Percentiles rank a stretch among this genome's conserved stretches.
phyloP scores from a whole-genome alignment of 2,888 invertebrate genomes.

The Hypomecis punctinalis region DNA sequence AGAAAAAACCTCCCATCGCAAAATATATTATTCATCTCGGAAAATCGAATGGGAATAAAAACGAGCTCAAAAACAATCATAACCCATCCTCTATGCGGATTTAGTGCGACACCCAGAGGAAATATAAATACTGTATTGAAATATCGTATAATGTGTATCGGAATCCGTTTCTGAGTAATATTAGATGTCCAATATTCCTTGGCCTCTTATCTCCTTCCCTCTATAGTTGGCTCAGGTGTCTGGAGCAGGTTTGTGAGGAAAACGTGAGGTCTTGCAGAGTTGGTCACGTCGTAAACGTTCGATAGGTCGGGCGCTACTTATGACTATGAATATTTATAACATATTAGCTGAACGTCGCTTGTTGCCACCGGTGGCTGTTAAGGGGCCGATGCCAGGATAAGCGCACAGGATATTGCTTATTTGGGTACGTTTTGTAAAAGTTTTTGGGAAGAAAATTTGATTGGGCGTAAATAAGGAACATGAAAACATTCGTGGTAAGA shows the following conservation, averaged over 20 bases:
- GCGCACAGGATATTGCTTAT: constrained; percentile 20
- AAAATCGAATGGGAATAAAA: constrained; percentile 29
- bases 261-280: constrained; percentile 46
- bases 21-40: constrained; percentile 10
- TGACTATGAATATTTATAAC: constrained; percentile 83
- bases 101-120: constrained; percentile 65
- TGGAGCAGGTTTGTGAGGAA: constrained; percentile 35
- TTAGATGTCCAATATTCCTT: constrained; percentile 53
- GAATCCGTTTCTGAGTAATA: constrained; percentile 67
- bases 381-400: constrained; percentile 52
- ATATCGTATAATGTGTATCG: constrained; percentile 79
- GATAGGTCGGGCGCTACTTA: constrained; percentile 79
- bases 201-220: constrained; percentile 46
- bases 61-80: constrained; percentile 47
- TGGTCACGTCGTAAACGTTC: constrained; percentile 71
- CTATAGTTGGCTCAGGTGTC: constrained; percentile 19
- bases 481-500: too few species aligned
- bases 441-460: not conserved
- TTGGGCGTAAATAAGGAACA: not conserved
- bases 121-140: constrained; percentile 81
- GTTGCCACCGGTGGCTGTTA: constrained; percentile 66
- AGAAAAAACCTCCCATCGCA: constrained; percentile 1
- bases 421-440: constrained; percentile 2
- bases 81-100: constrained; percentile 58
- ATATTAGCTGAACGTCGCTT: constrained; percentile 75